phyloP scores from a whole-genome alignment of 1,140 invertebrate species.

The Euura lappo region DNA sequence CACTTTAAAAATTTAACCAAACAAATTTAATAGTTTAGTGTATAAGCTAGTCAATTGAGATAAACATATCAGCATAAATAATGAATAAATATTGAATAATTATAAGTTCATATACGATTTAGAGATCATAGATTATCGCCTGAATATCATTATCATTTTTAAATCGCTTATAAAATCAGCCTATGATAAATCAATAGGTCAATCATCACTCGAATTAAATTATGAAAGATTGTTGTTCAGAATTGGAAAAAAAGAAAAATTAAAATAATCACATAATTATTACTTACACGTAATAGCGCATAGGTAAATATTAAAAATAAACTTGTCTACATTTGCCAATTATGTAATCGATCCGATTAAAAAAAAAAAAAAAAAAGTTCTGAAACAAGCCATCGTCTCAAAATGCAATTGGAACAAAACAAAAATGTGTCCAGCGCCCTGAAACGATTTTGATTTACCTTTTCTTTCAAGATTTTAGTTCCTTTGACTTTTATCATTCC shows the following conservation, averaged over 20 bases:
- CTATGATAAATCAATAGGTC: background rate
- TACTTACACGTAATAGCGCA: background rate
- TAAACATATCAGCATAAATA: constrained; percentile 1
- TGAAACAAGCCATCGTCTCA: too few species aligned
- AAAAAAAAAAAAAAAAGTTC: too few species aligned
- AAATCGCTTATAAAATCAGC: background rate
- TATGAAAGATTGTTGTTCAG: background rate
- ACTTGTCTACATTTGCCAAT: constrained; percentile 5
- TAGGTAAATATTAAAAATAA: background rate
- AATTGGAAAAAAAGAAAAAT: too few species aligned
- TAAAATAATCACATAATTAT: too few species aligned
- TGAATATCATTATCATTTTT: background rate
- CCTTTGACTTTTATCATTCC: too few species aligned
- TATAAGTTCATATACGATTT: background rate
- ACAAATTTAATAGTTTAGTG: background rate
- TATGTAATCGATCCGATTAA: background rate
- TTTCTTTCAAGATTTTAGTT: too few species aligned
- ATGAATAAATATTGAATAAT: background rate
- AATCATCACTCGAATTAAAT: too few species aligned
- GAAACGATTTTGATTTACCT: too few species aligned
- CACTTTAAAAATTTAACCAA: background rate
- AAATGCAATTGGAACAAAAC: too few species aligned
- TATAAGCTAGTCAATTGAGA: background rate
- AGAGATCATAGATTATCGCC: background rate
- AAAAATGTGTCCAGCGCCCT: too few species aligned